Evolutionary conservation across 2,888 invertebrate species (phyloP), one percentile per base, ranked within the genome.

Genomic region (Meandrusa payeni): DNA sequence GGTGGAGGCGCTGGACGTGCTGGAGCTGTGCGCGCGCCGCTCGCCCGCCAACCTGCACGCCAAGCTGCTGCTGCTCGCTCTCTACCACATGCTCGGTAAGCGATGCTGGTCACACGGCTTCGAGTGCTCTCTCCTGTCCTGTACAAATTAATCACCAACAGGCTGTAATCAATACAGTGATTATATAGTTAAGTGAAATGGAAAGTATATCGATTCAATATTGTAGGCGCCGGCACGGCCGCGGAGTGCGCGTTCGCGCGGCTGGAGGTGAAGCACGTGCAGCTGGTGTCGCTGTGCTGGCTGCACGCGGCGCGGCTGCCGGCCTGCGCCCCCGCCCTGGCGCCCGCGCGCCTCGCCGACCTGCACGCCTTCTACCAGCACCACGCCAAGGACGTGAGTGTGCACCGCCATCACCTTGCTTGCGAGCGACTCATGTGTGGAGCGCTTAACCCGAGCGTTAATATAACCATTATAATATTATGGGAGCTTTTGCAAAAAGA

Each of bases 251-350:
- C 93, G 60, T 95, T 94, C 76, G 92, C 93, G 55, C 90, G 91
- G 39, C 82, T 98, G 65, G 97, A 98, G 66, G 91, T 96, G 44
- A 98, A 98, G 78, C 97, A 98, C 78, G 92, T 98, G 57, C 97
- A 97, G 79, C 89, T 97, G 68, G 96, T 97, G 74, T 95, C 97
- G 0, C 83, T 98, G 71, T 96, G 97, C 53, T 95, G 95, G 85
- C 83, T 94, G 48, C 94, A 95, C 78, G 91, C 93, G 52, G 93
- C 93, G 51, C 90, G 95, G 38, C 83, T 97, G 41, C 89, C 93
- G 10, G 89, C 94, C 4, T 90, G 92, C 23, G 95, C 94, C 3
- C 91, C 94, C 29, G 91, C 91, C 1, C 85, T 93, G 10, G 93
- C 95, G 7, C 88, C 92, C 39, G 89, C 90, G 42, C 89, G 94